phyloP scores from a whole-genome alignment of 2,113 vertebrate genomes.

The Lanius collurio region DNA sequence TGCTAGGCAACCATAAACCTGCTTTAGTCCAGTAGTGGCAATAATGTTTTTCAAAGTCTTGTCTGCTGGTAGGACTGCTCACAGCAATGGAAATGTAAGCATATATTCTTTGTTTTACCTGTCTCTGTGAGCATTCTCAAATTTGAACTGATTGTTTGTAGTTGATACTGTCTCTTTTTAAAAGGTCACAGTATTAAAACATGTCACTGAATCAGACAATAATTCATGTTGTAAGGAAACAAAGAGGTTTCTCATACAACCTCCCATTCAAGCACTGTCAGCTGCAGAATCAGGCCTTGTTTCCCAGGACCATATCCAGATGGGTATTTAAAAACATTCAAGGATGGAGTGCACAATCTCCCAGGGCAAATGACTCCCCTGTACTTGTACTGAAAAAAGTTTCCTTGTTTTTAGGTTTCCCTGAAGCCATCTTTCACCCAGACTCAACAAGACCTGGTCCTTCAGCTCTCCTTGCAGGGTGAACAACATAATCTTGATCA shows the following conservation, averaged over 20 bases:
- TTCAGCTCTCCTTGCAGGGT: not conserved
- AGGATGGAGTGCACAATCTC: not conserved
- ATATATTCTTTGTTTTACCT: not conserved
- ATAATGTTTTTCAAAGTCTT: not conserved
- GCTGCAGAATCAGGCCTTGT: accelerated
- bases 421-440: not conserved
- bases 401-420: not conserved
- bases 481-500: not conserved
- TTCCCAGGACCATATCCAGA: not conserved
- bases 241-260: not conserved
- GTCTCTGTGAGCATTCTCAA: not conserved
- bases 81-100: not conserved
- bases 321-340: not conserved
- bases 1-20: not conserved
- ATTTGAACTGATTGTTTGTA: not conserved
- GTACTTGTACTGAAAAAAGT: not conserved
- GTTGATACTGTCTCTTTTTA: not conserved
- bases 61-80: not conserved
- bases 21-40: not conserved
- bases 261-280: not conserved
- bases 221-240: not conserved
- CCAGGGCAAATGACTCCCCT: not conserved
- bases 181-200: not conserved
- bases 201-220: not conserved
- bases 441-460: not conserved